Evolutionary conservation across 2,888 invertebrate genomes (phyloP), one percentile per base, ranked within the genome.

Genomic region (Erpobdella octoculata): DNA sequence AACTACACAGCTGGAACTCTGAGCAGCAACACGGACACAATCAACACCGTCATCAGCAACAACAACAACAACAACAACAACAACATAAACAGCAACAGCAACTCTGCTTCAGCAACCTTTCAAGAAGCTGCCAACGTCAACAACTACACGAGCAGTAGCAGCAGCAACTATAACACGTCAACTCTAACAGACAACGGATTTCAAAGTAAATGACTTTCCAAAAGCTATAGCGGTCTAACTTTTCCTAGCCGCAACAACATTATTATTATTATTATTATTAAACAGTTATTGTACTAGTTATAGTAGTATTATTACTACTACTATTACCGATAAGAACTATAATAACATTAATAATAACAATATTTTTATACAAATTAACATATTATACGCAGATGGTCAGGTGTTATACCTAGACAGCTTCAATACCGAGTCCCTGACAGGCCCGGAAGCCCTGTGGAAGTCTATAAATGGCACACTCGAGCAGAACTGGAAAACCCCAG

Each of bases 391-490:
- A 71, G 72, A 41, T 18, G 66, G 65, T 53, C 53, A 31, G 25
- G 72, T 69, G 18, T 28, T 72, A 25, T 72, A 70, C 35, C 18
- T 72, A 9, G 48, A 62, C 37, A 59, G 69, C 6, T 36, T 48
- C n/a, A 68, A 69, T 5, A 64, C 69, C 9, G 72, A 72, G 35
- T 35, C 35, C 12, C 31, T 70, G 64, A 72, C 46, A 0, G 72
- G 68, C 6, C 64, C 68, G 12, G 72, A 69, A 41, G 72, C 72
- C 15, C 18, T 72, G 53, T 59, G 59, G 33, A 37, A 59, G 36
- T 31, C 48, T 6, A 37, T 68, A 5, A 33, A 58, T 0, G 15
- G 18, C n/a, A 33, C 31, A 25, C 61, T 72, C 25, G 33, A 36
- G 1, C 28, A 37, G 12, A 48, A 53, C 0, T 41, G 12, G 18